These are phyloP conservation scores for Drosophila kepulauana DNA, from an alignment of 1,140 invertebrate species.

Conservation along the genomic window DNA sequence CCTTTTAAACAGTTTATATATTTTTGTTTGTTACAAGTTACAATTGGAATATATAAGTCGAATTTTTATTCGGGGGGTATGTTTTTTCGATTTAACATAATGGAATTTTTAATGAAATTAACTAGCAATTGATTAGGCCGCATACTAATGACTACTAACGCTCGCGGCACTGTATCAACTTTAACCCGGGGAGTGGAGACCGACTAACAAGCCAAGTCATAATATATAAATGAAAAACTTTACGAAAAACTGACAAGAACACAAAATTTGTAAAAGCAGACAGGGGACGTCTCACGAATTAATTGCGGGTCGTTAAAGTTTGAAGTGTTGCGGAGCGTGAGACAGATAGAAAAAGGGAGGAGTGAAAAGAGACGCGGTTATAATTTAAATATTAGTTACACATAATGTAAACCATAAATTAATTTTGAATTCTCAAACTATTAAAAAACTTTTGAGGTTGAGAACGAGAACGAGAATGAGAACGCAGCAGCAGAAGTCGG, in stretches of 20 bases:
- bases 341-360: not conserved
- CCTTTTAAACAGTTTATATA: constrained; percentile 30
- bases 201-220: constrained; percentile 47
- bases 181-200: not conserved
- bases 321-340: constrained; percentile 28
- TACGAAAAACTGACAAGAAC: constrained; percentile 60
- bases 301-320: constrained; percentile 75
- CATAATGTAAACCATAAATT: constrained; percentile 83
- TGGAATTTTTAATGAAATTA: constrained; percentile 72
- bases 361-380: constrained; percentile 22
- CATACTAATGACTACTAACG: constrained; percentile 56
- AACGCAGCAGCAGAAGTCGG: not conserved
- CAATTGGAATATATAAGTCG: constrained; percentile 50
- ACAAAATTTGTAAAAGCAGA: constrained; percentile 61
- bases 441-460: constrained; percentile 67
- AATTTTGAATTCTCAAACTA: constrained; percentile 81
- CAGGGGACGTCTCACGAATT: constrained; percentile 51
- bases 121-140: constrained; percentile 63
- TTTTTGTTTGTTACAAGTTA: constrained; percentile 32
- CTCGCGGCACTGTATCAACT: not conserved
- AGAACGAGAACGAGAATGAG: constrained; percentile 6
- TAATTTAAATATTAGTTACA: constrained; percentile 83
- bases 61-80: constrained; percentile 1
- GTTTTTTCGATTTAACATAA: constrained; percentile 46
- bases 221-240: constrained; percentile 73